These are phyloP conservation scores for Cryptus armator DNA, from an alignment of 2,888 invertebrate genomes.

Conservation along the genomic window DNA sequence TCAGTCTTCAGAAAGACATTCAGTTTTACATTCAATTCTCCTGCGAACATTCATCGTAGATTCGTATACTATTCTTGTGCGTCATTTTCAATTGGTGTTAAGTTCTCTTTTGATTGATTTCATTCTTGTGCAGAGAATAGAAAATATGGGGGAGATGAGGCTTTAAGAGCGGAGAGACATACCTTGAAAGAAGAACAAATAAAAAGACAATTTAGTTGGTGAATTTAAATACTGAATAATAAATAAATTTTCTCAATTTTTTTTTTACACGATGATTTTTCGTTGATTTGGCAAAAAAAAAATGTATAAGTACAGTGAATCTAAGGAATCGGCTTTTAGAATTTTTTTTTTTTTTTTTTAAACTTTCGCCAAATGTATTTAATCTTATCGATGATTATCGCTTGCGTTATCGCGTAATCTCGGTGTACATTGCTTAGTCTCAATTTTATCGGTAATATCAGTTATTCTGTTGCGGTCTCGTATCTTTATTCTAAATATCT, in stretches of 20 bases:
- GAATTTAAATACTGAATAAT: background rate
- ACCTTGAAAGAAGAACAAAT: background rate
- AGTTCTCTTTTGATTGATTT: background rate
- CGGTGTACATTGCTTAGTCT: too few relatives aligned
- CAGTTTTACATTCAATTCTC: slow-evolving; percentile 6
- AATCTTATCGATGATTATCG: background rate
- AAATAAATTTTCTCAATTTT: background rate
- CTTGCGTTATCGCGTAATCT: background rate
- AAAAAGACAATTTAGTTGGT: background rate
- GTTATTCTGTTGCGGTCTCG: background rate
- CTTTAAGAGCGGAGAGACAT: background rate
- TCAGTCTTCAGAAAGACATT: background rate
- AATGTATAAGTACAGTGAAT: background rate
- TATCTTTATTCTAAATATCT: background rate
- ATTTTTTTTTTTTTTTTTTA: background rate
- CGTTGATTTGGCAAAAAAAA: background rate
- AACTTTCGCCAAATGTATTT: background rate
- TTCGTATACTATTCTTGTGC: background rate
- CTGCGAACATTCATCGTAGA: background rate
- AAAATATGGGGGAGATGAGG: background rate
- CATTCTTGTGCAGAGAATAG: background rate
- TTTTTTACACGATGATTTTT: background rate
- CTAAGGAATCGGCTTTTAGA: background rate
- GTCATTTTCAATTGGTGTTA: background rate
- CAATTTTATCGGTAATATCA: too few relatives aligned